These are phyloP conservation scores for Melanotaenia parkinsoni DNA, from an alignment of 2,797 vertebrate species.

Conservation along the genomic window DNA sequence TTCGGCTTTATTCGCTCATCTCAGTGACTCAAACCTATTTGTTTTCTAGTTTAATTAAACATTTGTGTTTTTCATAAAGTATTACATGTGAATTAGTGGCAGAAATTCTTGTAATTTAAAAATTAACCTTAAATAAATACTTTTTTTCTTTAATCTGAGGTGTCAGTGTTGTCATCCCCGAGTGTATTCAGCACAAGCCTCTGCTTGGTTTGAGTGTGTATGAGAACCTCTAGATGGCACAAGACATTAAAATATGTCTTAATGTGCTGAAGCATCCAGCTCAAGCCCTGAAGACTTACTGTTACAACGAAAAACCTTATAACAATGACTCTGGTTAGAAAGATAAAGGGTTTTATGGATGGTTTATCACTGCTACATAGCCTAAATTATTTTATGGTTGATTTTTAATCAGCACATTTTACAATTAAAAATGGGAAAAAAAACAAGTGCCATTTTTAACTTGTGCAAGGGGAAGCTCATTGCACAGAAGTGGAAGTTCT, in stretches of 20 bases:
- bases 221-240: slow-evolving; percentile 48
- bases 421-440: not conserved
- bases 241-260: slow-evolving; percentile 5
- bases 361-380: slow-evolving; percentile 16
- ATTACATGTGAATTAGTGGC: too few relatives aligned
- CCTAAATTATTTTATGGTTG: slow-evolving; percentile 31
- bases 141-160: not conserved
- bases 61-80: too few relatives aligned
- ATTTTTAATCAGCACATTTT: slow-evolving; percentile 17
- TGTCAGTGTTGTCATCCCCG: not conserved
- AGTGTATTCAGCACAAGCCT: too few relatives aligned
- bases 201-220: not conserved
- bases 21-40: not conserved
- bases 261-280: not conserved
- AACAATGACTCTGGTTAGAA: slow-evolving; percentile 30
- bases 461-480: not conserved
- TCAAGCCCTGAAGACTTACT: slow-evolving; percentile 21
- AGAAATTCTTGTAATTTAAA: too few relatives aligned
- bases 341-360: slow-evolving; percentile 18
- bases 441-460: not conserved
- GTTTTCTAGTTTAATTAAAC: not conserved
- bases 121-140: not conserved
- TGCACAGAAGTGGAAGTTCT: not conserved
- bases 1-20: slow-evolving; percentile 15
- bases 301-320: slow-evolving; percentile 7